These are phyloP conservation scores for Himantopus leucocephalus DNA, from an alignment of 2,113 vertebrate species.

Conservation along the genomic window DNA sequence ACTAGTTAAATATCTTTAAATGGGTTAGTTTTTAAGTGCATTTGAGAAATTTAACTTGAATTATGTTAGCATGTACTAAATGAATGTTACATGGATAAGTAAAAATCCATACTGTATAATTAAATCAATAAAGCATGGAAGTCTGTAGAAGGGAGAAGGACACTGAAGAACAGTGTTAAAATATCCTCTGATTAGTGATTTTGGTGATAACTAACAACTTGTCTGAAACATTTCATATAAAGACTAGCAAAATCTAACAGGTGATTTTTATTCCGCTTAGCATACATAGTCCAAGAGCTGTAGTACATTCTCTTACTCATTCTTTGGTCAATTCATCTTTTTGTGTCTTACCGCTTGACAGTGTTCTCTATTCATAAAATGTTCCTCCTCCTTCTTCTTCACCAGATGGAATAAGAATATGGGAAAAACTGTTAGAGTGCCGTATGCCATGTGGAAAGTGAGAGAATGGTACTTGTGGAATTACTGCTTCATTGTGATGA, in stretches of 20 bases:
- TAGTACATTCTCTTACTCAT: not conserved
- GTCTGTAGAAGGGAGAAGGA: not conserved
- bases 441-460: not conserved
- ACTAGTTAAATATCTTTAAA: not conserved
- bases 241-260: not conserved
- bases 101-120: not conserved
- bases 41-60: not conserved
- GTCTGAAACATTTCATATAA: not conserved
- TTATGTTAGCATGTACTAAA: not conserved
- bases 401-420: not conserved
- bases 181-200: not conserved
- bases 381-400: not conserved
- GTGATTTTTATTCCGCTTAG: not conserved
- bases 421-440: not conserved
- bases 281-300: not conserved
- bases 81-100: not conserved
- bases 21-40: not conserved
- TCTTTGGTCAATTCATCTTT: constrained; percentile 1
- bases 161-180: not conserved
- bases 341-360: not conserved
- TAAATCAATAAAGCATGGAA: not conserved
- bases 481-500: not conserved
- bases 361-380: not conserved
- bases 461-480: not conserved
- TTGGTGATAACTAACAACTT: not conserved